A percentile compares a stretch with the other conserved stretches of the same genome.
Evolutionary conservation across 2,797 vertebrate genomes (phyloP).

Genomic region (Arctocebus calabarensis): DNA sequence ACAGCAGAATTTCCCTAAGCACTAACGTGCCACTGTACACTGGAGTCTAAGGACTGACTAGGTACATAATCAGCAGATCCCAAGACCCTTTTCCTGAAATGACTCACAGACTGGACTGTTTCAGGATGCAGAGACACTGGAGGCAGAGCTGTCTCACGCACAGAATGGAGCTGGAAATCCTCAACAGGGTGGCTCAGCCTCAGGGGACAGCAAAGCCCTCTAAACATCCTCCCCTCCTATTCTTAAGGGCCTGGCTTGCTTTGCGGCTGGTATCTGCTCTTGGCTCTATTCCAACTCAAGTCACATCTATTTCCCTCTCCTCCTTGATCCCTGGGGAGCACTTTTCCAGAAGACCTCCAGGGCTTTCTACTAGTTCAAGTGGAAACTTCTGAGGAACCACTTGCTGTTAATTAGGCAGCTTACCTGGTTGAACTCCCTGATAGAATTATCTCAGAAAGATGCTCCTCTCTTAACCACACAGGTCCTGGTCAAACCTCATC

Average conservation of each 20-base stretch:
- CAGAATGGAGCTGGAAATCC: not conserved
- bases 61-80: not conserved
- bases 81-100: not conserved
- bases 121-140: not conserved
- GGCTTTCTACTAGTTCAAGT: not conserved
- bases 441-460: not conserved
- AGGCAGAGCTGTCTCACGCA: not conserved
- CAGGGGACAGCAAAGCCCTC: accelerated
- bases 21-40: not conserved
- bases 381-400: not conserved
- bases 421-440: not conserved
- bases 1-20: not conserved
- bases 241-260: accelerated
- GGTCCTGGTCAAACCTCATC: not conserved
- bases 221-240: accelerated
- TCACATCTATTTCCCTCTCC: not conserved
- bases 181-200: not conserved
- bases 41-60: not conserved
- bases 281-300: not conserved
- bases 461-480: not conserved
- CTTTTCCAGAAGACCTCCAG: not conserved
- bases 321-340: not conserved
- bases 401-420: not conserved
- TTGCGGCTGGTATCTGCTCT: not conserved
- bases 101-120: not conserved